Evolutionary conservation across 2,888 invertebrate species (phyloP).

Genomic region (Caenorhabditis sulstoni): DNA sequence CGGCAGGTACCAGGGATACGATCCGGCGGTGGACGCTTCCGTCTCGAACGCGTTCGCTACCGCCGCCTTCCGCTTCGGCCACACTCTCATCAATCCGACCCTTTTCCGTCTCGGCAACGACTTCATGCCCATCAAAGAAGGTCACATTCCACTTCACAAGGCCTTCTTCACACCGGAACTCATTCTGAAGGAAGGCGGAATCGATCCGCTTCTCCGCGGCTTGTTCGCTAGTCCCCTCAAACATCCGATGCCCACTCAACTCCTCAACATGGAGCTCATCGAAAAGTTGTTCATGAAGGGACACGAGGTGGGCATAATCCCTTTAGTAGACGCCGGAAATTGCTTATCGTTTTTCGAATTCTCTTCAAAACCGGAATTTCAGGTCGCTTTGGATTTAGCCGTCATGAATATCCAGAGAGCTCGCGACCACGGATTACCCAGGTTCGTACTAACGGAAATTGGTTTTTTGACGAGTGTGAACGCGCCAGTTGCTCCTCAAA

Average conservation of each 20-base stretch:
- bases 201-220: slow-evolving; percentile 91
- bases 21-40: slow-evolving; percentile 83
- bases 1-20: slow-evolving; percentile 89
- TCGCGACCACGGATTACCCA: slow-evolving; percentile 92
- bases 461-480: no score
- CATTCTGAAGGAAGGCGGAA: slow-evolving; percentile 95
- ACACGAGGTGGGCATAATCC: slow-evolving; percentile 79
- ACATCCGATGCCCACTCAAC: slow-evolving; percentile 86
- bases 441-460: slow-evolving; percentile 44
- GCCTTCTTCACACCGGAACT: slow-evolving; percentile 98
- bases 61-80: slow-evolving; percentile 94
- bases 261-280: slow-evolving; percentile 93
- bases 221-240: slow-evolving; percentile 93
- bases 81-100: slow-evolving; percentile 95
- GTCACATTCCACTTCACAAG: slow-evolving; percentile 89
- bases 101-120: slow-evolving; percentile 82
- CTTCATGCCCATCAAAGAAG: slow-evolving; percentile 86
- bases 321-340: no score
- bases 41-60: slow-evolving; percentile 94
- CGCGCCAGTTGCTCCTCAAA: no score
- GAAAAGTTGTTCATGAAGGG: slow-evolving; percentile 87
- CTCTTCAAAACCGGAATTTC: slow-evolving; percentile 83
- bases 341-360: slow-evolving; percentile 83
- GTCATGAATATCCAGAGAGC: slow-evolving; percentile 96
- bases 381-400: slow-evolving; percentile 93